Percentiles rank a stretch among this genome's conserved stretches.
Evolutionary conservation across 2,888 invertebrate genomes (phyloP).

Genomic region (Druceiella hillmani): DNA sequence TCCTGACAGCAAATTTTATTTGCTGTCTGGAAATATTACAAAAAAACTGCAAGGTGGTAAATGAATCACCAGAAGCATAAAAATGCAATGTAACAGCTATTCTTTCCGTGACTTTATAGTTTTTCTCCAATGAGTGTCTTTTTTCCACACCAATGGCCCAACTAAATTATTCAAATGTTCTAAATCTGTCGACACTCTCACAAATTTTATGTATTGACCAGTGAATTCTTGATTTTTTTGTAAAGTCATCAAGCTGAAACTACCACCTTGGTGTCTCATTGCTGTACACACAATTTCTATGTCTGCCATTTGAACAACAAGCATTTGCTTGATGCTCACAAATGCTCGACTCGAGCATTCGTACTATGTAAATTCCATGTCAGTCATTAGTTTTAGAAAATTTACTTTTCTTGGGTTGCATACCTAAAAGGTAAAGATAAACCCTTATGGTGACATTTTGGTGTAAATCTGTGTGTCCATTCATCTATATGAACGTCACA

Average conservation of each 20-base stretch:
- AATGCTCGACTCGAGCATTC: no score
- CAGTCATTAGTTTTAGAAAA: no score
- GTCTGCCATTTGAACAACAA: no score
- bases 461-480: no score
- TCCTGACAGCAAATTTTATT: neutral
- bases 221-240: neutral
- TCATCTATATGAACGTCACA: no score
- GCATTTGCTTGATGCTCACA: no score
- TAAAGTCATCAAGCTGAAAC: neutral
- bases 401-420: no score
- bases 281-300: no score
- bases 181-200: neutral
- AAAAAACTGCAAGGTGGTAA: neutral
- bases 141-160: neutral
- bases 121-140: neutral
- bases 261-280: neutral
- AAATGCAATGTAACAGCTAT: neutral
- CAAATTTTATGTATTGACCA: neutral
- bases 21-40: neutral
- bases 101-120: neutral
- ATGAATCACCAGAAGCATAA: conserved; percentile 1
- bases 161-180: neutral
- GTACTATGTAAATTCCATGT: no score
- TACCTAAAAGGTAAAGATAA: no score
- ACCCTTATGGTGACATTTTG: no score